Base-by-base conservation (phyloP, 2,113 vertebrate genomes). In the Tiliqua scincoides region DNA sequence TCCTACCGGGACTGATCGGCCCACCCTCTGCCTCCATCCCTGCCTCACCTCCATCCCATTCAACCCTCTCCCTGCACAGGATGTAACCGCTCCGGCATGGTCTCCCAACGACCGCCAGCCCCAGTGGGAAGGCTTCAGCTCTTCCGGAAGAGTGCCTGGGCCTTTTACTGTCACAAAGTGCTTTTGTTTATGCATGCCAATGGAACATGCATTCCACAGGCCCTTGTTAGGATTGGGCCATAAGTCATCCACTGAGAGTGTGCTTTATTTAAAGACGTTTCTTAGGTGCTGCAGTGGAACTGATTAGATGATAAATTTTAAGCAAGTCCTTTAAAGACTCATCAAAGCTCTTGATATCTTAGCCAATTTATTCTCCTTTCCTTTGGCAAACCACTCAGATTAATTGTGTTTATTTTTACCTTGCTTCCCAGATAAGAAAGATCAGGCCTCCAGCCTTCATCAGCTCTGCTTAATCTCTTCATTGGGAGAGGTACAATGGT, bases 351-450 rank as follows among this genome's bases (percentile, higher is more conserved):
- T 70, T 3, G n/a, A 54, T 37, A 15, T 57, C n/a, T 37, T 6
- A 37, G 43, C 52, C 32, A 21, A 59, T 72, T 83, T 20, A 48
- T 72, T 25, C 68, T 17, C 32, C 61, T 9, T 40, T 73, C n/a
- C 25, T 10, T 35, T 71, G 67, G 43, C 48, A 70, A 71, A 15
- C 21, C 30, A 35, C 43, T 54, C 11, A 6, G 25, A 12, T 83
- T 72, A 72, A 83, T 40, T 37, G 37, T 40, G 23, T 72, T 83
- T 83, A 83, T 83, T 73, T 27, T 83, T 61, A 72, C 35, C n/a
- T 37, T 30, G 52, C 15, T 25, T 83, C 43, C 52, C 11, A 20
- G 52, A 72, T 18, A 61, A 83, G 68, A 32, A 8, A 35, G 35
- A 32, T 20, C 11, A 6, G 8, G 8, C 30, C 9, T 32, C 43